Percentiles rank a stretch among this genome's conserved stretches.
Evolutionary conservation across 2,797 vertebrate genomes (phyloP).

Genomic region (Danio choprae): DNA sequence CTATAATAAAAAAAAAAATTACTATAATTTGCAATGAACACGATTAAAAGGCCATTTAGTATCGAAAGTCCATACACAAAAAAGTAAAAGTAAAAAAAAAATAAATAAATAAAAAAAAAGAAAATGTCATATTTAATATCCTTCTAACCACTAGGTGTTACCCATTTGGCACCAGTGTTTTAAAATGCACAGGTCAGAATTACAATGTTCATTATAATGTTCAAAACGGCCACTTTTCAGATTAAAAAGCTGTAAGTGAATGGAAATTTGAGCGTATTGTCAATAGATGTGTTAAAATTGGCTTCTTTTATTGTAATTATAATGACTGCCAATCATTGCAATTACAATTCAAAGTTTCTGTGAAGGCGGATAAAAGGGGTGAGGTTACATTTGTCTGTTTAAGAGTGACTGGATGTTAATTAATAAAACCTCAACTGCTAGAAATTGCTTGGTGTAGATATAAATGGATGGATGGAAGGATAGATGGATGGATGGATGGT

Average conservation of each 20-base stretch:
- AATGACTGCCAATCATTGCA: constrained; percentile 59
- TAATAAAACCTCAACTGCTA: constrained; percentile 49
- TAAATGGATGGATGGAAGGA: no score
- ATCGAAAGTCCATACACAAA: no score
- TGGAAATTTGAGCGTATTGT: constrained; percentile 47
- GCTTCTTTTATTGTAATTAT: constrained; percentile 54
- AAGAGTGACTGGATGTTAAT: constrained; percentile 49
- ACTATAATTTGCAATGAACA: no score
- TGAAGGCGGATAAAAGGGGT: constrained; percentile 50
- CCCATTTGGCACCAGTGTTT: no score
- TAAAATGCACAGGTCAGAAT: no score
- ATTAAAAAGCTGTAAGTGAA: constrained; percentile 27
- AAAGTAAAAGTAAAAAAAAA: no score
- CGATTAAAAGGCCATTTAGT: no score
- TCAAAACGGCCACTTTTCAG: constrained; percentile 40
- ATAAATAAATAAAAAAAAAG: no score
- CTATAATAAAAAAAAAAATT: no score
- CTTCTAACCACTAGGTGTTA: no score
- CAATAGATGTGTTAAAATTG: constrained; percentile 43
- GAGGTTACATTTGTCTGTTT: constrained; percentile 40
- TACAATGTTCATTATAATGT: neutral
- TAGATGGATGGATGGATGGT: no score
- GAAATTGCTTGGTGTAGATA: constrained; percentile 36
- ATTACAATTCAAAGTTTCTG: constrained; percentile 61
- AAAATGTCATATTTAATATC: no score